A percentile compares a stretch with the other conserved stretches of the same genome.
These are phyloP conservation scores for Aporrectodea caliginosa DNA, from an alignment of 1,140 invertebrate genomes.

Conservation along the genomic window DNA sequence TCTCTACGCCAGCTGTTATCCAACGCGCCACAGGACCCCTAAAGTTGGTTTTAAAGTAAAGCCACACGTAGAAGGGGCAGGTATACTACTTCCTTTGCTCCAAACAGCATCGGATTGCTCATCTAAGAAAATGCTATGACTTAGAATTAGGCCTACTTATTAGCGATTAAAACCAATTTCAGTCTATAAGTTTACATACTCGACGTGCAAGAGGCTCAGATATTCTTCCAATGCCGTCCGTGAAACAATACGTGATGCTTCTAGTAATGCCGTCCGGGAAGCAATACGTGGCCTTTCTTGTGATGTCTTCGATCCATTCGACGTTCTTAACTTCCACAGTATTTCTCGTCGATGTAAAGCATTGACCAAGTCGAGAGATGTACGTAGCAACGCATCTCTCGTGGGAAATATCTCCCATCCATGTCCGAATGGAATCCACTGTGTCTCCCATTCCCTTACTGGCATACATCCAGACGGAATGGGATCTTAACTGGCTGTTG, in stretches of 20 bases:
- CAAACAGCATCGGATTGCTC: too few species aligned
- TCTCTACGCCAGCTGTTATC: too few species aligned
- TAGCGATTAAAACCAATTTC: too few species aligned
- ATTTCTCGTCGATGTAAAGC: neutral
- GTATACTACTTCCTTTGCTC: too few species aligned
- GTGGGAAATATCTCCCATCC: conserved; percentile 21
- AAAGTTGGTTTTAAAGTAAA: too few species aligned
- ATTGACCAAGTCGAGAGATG: conserved; percentile 21
- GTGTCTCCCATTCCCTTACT: neutral
- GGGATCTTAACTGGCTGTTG: neutral
- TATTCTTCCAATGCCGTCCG: too few species aligned
- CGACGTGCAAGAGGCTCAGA: too few species aligned
- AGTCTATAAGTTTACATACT: too few species aligned
- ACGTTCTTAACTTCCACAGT: neutral
- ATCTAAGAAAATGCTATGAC: too few species aligned
- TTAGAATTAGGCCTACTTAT: too few species aligned
- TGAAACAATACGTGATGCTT: conserved; percentile 35
- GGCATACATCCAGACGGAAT: neutral
- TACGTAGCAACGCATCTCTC: conserved; percentile 21
- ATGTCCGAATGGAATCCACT: conserved; percentile 2
- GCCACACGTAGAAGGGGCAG: too few species aligned
- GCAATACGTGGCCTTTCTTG: conserved; percentile 34
- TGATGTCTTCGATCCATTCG: conserved; percentile 19
- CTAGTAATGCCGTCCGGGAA: conserved; percentile 45
- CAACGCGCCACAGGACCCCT: too few species aligned